phyloP scores from a whole-genome alignment of 64 coral and sea anemone genomes.

The Acropora tenuis region DNA sequence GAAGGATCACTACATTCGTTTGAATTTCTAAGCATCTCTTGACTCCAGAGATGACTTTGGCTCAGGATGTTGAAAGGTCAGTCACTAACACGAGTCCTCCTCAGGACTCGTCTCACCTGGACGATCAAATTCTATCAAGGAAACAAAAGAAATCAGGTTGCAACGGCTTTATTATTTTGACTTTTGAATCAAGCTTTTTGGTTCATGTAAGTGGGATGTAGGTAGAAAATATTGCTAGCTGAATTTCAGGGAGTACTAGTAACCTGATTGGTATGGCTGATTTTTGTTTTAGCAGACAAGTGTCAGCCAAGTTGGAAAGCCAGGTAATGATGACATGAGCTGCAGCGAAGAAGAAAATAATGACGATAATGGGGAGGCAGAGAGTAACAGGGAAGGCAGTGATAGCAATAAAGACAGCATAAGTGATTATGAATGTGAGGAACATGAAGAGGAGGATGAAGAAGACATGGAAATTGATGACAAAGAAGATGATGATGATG shows the following conservation, averaged over 20 bases:
- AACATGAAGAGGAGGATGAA: background rate
- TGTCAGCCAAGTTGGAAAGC: background rate
- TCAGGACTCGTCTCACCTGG: no score
- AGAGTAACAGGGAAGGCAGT: background rate
- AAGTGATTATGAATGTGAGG: background rate
- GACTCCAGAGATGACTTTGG: no score
- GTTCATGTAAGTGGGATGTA: background rate
- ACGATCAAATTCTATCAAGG: no score
- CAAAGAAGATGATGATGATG: background rate
- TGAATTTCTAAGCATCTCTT: no score
- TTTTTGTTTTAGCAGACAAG: background rate
- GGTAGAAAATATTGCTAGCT: background rate
- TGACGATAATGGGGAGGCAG: background rate
- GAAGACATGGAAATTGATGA: background rate
- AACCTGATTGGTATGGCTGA: background rate
- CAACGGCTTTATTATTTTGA: background rate
- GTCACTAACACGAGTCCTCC: no score
- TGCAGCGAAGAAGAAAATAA: background rate
- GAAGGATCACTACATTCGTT: no score
- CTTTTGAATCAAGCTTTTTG: no score
- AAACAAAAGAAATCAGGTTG: no score
- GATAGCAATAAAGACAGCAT: background rate
- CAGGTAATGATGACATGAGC: background rate
- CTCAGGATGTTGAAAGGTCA: no score
- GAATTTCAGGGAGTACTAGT: background rate